Conservation (phyloP, 2,113 vertebrate species). For the Pelecanus crispus region DNA sequence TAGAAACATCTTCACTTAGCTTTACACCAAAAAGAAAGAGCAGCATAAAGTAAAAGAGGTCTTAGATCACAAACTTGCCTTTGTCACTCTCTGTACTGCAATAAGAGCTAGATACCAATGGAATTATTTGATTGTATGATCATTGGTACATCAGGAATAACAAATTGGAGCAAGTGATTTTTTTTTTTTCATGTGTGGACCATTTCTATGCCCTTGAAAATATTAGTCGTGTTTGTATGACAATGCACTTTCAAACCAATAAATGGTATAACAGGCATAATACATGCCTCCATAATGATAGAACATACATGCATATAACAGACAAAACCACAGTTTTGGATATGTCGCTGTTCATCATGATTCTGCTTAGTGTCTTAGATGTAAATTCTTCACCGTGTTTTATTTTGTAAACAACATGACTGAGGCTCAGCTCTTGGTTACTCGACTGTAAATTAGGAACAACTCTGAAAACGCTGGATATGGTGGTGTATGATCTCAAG, state of each 20-base stretch:
- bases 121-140: rapidly evolving
- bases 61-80: background rate
- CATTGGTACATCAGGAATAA: background rate
- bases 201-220: background rate
- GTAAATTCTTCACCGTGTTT: background rate
- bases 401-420: background rate
- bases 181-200: background rate
- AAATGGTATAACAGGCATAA: background rate
- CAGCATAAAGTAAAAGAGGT: background rate
- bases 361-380: background rate
- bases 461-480: background rate
- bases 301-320: background rate
- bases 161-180: background rate
- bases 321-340: background rate
- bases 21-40: background rate
- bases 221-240: background rate
- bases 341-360: background rate
- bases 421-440: background rate
- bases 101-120: background rate
- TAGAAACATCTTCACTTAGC: background rate
- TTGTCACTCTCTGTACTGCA: background rate
- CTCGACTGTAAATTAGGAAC: background rate
- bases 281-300: background rate
- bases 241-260: background rate
- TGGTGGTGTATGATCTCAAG: background rate